Evolutionary conservation across 2,888 invertebrate species (phyloP).

Genomic region (Dysmachus trigonus): DNA sequence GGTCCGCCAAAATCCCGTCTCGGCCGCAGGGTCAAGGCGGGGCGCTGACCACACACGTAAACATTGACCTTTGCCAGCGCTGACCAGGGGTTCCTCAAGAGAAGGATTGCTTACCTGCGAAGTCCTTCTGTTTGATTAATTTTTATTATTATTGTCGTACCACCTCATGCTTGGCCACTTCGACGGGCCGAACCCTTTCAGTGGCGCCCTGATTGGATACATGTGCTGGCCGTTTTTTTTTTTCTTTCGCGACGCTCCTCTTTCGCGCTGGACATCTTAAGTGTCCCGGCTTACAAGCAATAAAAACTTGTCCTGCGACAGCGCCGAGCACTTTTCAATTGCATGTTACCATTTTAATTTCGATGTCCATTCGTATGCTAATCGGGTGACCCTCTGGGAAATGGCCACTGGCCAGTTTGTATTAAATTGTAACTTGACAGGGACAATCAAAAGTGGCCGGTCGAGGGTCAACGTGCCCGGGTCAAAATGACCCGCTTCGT

Average conservation of each 20-base stretch:
- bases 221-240: constrained; percentile 22
- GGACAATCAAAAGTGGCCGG: constrained; percentile 44
- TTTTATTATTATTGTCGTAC: constrained; percentile 46
- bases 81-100: neutral
- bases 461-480: constrained; percentile 44
- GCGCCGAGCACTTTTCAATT: constrained; percentile 1
- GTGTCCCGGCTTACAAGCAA: constrained; percentile 40
- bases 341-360: constrained; percentile 49
- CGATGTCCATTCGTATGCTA: constrained; percentile 47
- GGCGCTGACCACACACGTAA: constrained; percentile 33
- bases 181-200: constrained; percentile 14
- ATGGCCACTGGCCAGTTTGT: constrained; percentile 34
- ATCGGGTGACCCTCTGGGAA: constrained; percentile 27
- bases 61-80: constrained; percentile 31
- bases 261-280: constrained; percentile 30
- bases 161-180: constrained; percentile 46
- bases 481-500: constrained; percentile 37
- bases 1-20: constrained; percentile 1
- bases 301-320: constrained; percentile 37
- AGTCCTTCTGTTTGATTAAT: constrained; percentile 47
- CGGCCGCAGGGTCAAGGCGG: neutral
- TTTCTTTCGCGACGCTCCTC: no score
- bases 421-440: constrained; percentile 42
- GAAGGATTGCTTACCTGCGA: constrained; percentile 29
- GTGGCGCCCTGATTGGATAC: constrained; percentile 47